These are phyloP conservation scores for Falcaria lacertinaria DNA, from an alignment of 2,888 invertebrate species.

Conservation along the genomic window DNA sequence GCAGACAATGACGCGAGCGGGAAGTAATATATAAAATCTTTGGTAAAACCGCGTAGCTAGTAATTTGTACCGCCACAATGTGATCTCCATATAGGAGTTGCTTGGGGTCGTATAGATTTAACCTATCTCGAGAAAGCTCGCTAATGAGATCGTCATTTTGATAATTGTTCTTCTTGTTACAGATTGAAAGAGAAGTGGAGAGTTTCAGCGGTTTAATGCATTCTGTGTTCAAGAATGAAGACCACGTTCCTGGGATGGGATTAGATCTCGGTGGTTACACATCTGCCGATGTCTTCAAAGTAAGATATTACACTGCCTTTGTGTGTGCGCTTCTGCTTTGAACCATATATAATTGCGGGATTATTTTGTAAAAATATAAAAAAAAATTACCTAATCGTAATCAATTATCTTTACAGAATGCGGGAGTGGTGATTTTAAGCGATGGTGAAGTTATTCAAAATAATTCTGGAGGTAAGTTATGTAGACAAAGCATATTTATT, in stretches of 20 bases:
- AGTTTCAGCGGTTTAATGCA: conserved; percentile 64
- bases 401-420: conserved; percentile 80
- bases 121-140: too few species aligned
- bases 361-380: too few species aligned
- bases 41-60: too few species aligned
- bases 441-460: conserved; percentile 83
- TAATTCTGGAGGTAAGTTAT: conserved; percentile 80
- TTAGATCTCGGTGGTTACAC: conserved; percentile 61
- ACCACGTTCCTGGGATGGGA: conserved; percentile 55
- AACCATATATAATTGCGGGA: neutral
- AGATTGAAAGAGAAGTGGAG: conserved; percentile 73
- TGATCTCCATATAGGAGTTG: too few species aligned
- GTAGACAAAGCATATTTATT: neutral
- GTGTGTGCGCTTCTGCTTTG: neutral
- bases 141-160: too few species aligned
- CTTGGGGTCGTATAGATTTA: too few species aligned
- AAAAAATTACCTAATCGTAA: too few species aligned
- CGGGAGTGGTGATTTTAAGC: conserved; percentile 87
- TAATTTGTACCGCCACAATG: too few species aligned
- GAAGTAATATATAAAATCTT: too few species aligned
- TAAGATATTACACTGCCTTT: conserved; percentile 19
- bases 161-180: conserved; percentile 14
- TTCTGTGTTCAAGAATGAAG: conserved; percentile 66
- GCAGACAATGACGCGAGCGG: too few species aligned
- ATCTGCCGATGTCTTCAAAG: conserved; percentile 61